Conservation (phyloP, 2,888 invertebrate species). For the Thecocarcelia acutangulata region DNA sequence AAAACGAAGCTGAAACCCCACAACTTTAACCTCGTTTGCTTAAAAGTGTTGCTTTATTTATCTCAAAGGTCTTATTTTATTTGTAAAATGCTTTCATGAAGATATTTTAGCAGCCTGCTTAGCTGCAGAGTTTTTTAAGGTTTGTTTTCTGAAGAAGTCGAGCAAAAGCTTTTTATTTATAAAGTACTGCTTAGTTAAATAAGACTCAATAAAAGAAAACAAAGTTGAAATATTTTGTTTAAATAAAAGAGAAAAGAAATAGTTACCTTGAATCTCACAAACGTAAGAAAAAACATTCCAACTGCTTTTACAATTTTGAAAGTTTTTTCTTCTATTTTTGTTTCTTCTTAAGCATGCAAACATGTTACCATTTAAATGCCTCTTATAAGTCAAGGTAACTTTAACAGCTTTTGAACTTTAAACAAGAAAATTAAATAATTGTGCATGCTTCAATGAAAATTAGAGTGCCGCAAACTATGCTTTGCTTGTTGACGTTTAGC, state of each 20-base stretch:
- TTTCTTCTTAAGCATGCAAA: neutral
- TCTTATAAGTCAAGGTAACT: slow-evolving; percentile 36
- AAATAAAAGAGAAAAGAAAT: slow-evolving; percentile 9
- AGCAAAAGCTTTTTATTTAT: slow-evolving; percentile 48
- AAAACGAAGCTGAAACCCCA: too few species aligned
- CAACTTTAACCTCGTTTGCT: neutral
- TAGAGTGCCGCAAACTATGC: slow-evolving; percentile 44
- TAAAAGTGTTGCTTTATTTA: slow-evolving; percentile 9
- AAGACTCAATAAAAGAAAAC: slow-evolving; percentile 52
- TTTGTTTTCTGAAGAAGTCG: slow-evolving; percentile 11
- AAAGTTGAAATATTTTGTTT: slow-evolving; percentile 29
- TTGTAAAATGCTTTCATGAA: slow-evolving; percentile 1
- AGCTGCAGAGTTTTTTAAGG: slow-evolving; percentile 60
- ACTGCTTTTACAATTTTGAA: neutral
- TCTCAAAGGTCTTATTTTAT: slow-evolving; percentile 14
- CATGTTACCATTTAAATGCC: neutral
- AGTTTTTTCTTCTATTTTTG: too few species aligned
- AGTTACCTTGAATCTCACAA: neutral
- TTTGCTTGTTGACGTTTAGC: neutral
- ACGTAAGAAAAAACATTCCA: neutral
- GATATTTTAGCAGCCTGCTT: slow-evolving; percentile 49
- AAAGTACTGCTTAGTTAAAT: slow-evolving; percentile 39
- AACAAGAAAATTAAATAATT: slow-evolving; percentile 17
- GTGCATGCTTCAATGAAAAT: slow-evolving; percentile 21
- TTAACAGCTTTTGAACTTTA: neutral